A percentile compares a stretch with the other conserved stretches of the same genome.
phyloP scores from a whole-genome alignment of 1,140 invertebrate species.

The Polypedilum pembai region DNA sequence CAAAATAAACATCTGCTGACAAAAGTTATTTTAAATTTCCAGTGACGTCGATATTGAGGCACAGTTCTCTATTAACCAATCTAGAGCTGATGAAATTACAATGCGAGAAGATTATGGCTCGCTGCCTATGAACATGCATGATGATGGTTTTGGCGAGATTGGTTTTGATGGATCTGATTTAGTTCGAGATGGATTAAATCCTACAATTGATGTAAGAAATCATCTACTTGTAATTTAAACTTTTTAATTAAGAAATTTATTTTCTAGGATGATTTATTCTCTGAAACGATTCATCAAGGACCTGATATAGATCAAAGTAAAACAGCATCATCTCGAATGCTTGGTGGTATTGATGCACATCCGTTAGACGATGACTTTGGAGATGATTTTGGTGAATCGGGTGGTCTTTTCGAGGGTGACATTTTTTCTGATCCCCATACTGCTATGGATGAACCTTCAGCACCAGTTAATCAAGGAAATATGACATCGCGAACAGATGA shows the following conservation, averaged over 20 bases:
- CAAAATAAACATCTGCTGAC: not conserved
- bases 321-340: conserved; percentile 53
- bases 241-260: conserved; percentile 35
- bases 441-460: conserved; percentile 40
- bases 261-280: conserved; percentile 63
- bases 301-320: conserved; percentile 50
- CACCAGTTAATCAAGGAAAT: conserved; percentile 41
- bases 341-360: conserved; percentile 49
- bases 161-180: conserved; percentile 86
- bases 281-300: conserved; percentile 55
- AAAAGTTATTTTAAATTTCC: conserved; percentile 35
- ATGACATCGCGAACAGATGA: conserved; percentile 43
- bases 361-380: conserved; percentile 90
- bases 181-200: conserved; percentile 56
- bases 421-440: conserved; percentile 78
- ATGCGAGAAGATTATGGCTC: conserved; percentile 96
- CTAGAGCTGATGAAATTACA: conserved; percentile 96
- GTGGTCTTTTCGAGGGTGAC: conserved; percentile 83
- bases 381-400: conserved; percentile 50
- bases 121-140: conserved; percentile 74
- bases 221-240: conserved; percentile 35
- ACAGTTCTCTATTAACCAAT: conserved; percentile 94
- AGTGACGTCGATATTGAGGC: conserved; percentile 95
- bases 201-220: conserved; percentile 39
- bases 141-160: conserved; percentile 88